Evolutionary conservation across 2,888 invertebrate genomes (phyloP), one percentile per base, ranked within the genome.

Genomic region (Zygaena filipendulae): DNA sequence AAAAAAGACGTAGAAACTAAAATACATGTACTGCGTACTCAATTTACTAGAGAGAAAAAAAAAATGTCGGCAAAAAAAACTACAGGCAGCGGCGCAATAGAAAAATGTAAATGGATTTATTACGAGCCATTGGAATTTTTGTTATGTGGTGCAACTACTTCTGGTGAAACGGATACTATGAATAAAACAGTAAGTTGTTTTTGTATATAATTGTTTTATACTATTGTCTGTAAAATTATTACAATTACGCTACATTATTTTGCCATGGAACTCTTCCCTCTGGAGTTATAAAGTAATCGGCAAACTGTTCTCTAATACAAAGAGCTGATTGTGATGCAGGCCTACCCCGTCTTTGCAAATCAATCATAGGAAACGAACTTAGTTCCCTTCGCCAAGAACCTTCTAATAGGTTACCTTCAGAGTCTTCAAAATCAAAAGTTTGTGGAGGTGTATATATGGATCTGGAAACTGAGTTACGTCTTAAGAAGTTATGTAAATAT

Each of bases 211-310:
- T n/a, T n/a, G n/a, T n/a, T n/a, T n/a, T n/a, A n/a, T n/a, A 95
- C 88, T 9, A 95, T 89, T 70, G 91, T 88, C 84, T 88, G 57
- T 9, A 62, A 66, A 36, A 23, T 27, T 19, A 26, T 10, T 14
- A 40, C 27, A 21, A 23, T 28, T 13, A 21, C 13, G 13, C 11
- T 5, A 22, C n/a, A 11, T 13, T 31, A 36, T 36, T 41, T 38
- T 42, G 39, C 37, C 40, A 36, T 32, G 33, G 35, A 32, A 38
- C 34, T 33, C 33, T 25, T 30, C 36, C 30, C 35, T 36, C 35
- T 13, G 35, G 35, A 29, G 37, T 39, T 32, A 39, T 37, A 18
- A 39, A 43, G 34, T 43, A 43, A 37, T 43, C 36, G 34, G 39
- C 41, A 38, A 43, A 43, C 33, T 38, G 28, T 35, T 43, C 29